phyloP scores from a whole-genome alignment of 2,888 invertebrate genomes.

The Trichacis sp. region DNA sequence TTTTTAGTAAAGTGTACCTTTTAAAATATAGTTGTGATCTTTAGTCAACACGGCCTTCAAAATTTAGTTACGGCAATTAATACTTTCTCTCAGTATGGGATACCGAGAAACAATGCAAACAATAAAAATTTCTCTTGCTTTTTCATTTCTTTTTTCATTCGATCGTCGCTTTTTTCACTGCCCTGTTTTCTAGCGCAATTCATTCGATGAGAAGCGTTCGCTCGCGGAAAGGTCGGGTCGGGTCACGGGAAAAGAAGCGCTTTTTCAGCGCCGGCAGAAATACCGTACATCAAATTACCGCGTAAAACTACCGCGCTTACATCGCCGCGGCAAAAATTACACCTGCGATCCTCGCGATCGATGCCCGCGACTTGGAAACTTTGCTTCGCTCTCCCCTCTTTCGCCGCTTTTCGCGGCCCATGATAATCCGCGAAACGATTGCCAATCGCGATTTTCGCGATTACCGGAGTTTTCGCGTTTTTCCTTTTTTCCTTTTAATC shows the following conservation, averaged over 20 bases:
- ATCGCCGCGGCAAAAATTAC: constrained; percentile 19
- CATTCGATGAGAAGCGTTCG: constrained; percentile 38
- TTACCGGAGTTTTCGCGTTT: too few species aligned
- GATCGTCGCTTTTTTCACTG: constrained; percentile 24
- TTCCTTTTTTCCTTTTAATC: too few species aligned
- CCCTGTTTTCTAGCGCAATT: constrained; percentile 35
- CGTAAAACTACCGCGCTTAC: background rate
- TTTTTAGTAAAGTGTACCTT: too few species aligned
- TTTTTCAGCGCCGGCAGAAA: constrained; percentile 14
- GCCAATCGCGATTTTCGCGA: too few species aligned
- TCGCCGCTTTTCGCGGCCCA: background rate
- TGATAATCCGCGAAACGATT: too few species aligned
- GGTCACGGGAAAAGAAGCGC: constrained; percentile 37
- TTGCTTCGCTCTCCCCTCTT: constrained; percentile 5
- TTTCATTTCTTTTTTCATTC: constrained; percentile 16
- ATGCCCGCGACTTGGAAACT: constrained; percentile 20
- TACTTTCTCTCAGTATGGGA: too few species aligned
- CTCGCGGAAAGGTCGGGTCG: constrained; percentile 43
- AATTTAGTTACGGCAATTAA: too few species aligned
- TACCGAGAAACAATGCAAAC: too few species aligned
- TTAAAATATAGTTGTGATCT: too few species aligned
- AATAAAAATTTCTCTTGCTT: too few species aligned
- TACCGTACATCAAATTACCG: constrained; percentile 38
- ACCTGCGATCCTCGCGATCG: constrained; percentile 21
- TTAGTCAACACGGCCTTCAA: too few species aligned